Evolutionary conservation across 1,140 invertebrate species (phyloP), one percentile per base, ranked within the genome.

Genomic region (Drosophila nikananu): DNA sequence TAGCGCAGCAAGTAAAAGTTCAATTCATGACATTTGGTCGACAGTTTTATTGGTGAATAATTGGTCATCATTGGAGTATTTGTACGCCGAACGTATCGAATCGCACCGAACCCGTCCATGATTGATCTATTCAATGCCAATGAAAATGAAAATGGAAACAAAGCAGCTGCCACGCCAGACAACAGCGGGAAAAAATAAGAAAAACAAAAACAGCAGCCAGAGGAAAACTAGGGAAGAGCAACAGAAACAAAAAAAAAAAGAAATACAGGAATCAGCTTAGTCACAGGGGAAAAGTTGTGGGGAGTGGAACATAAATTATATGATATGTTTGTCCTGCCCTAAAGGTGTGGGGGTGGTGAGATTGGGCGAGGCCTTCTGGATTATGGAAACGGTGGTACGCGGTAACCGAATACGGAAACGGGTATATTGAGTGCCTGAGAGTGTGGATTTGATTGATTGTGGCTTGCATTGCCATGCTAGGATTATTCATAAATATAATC

Each of bases 31-130:
- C 75, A 87, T 86, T 79, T 66, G 80, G 49, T 70, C 77, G 84
- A 87, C 84, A 89, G 77, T 87, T 87, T 87, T 87, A 87, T 87
- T 87, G 84, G 81, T 84, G 86, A 87, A 87, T 87, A 87, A 87
- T 87, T 87, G 84, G 81, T 87, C 79, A 87, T 87, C 81, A 87
- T 90, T 90, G 83, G 81, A 76, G 81, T 67, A 84, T 87, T 87
- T 89, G 84, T 89, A 75, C 74, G 77, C 68, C 73, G 72, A 77
- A 67, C 79, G 54, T 57, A 57, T 57, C 68, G 70, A 61, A 51
- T 37, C 39, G 42, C 70, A 35, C 21, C 44, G 70, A 73, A 46
- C 55, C 60, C 83, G 67, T 73, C 64, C 84, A 90, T 87, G 84
- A 87, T 87, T 87, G 84, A 87, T 87, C 84, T 87, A 79, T 84